These are phyloP conservation scores for Montipora foliosa DNA, from an alignment of 64 coral and sea anemone genomes.

Conservation along the genomic window DNA sequence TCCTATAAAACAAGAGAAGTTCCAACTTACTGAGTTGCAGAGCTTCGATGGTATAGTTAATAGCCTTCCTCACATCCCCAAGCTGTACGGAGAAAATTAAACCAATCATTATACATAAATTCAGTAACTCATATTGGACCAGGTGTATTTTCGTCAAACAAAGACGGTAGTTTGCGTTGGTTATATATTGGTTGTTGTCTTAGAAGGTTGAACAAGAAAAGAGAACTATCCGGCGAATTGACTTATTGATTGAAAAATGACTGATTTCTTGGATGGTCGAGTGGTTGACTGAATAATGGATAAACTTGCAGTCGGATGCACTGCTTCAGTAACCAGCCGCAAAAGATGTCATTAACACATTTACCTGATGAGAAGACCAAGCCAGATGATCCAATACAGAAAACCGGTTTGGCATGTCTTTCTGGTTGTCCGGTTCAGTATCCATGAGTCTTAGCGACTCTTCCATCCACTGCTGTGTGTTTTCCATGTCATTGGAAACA, in stretches of 20 bases:
- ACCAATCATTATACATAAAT: neutral
- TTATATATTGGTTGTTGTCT: too few species aligned
- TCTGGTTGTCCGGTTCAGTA: conserved; percentile 23
- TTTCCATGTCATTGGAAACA: conserved; percentile 59
- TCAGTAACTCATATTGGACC: too few species aligned
- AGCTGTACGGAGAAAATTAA: conserved; percentile 9
- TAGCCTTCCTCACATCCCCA: conserved; percentile 40
- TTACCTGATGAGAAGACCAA: conserved; percentile 82
- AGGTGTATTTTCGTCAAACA: too few species aligned
- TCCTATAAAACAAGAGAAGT: too few species aligned
- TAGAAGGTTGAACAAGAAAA: too few species aligned
- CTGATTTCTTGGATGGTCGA: too few species aligned
- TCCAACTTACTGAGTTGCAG: conserved; percentile 51
- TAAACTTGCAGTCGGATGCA: neutral
- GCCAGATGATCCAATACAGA: conserved; percentile 85
- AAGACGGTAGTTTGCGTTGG: too few species aligned
- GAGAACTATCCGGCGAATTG: too few species aligned
- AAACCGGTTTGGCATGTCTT: conserved; percentile 34
- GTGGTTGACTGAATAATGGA: neutral
- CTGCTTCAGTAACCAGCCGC: too few species aligned
- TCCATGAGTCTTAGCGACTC: conserved; percentile 77
- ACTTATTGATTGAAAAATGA: neutral
- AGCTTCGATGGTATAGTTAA: conserved; percentile 44
- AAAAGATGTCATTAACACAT: neutral
- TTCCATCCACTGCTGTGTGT: conserved; percentile 80